A percentile compares a stretch with the other conserved stretches of the same genome.
These are phyloP conservation scores for Drosophila seclusa DNA, from an alignment of 2,888 invertebrate species.

Conservation along the genomic window DNA sequence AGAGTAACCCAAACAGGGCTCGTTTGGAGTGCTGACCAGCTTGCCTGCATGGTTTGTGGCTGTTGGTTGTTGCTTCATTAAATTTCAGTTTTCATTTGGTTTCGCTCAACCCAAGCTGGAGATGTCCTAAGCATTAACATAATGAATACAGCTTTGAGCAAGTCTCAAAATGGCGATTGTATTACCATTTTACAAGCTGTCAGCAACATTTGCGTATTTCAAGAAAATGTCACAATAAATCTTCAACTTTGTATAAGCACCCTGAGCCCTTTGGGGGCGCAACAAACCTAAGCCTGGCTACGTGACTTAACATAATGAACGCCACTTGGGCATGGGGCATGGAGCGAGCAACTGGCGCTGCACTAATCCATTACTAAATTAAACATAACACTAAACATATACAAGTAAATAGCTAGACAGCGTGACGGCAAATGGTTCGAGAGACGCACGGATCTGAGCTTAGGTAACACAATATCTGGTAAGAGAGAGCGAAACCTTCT, in stretches of 20 bases:
- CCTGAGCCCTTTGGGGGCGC: constrained; percentile 16
- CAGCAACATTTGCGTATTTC: constrained; percentile 45
- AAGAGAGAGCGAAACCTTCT: constrained; percentile 19
- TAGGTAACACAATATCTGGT: constrained; percentile 19
- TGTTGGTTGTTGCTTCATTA: constrained; percentile 63
- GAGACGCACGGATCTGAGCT: constrained; percentile 25
- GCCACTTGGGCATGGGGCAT: constrained; percentile 13
- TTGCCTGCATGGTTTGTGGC: constrained; percentile 22
- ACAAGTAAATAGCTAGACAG: constrained; percentile 78
- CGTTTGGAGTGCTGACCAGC: background rate
- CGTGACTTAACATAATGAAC: constrained; percentile 81
- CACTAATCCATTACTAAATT: constrained; percentile 84
- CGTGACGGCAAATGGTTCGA: constrained; percentile 75
- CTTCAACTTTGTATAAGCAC: constrained; percentile 51
- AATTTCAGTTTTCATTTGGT: constrained; percentile 57
- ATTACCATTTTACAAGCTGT: constrained; percentile 29
- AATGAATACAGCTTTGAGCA: constrained; percentile 4
- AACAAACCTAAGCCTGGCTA: constrained; percentile 29
- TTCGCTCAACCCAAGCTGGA: constrained; percentile 3
- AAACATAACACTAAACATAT: constrained; percentile 81
- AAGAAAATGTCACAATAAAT: constrained; percentile 78
- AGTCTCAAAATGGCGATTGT: constrained; percentile 32
- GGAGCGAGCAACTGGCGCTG: constrained; percentile 31
- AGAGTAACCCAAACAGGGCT: constrained; percentile 1
- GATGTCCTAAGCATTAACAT: constrained; percentile 17